A percentile compares a stretch with the other conserved stretches of the same genome.
These are phyloP conservation scores for Tetragonula carbonaria DNA, from an alignment of 2,888 invertebrate species.

Conservation along the genomic window DNA sequence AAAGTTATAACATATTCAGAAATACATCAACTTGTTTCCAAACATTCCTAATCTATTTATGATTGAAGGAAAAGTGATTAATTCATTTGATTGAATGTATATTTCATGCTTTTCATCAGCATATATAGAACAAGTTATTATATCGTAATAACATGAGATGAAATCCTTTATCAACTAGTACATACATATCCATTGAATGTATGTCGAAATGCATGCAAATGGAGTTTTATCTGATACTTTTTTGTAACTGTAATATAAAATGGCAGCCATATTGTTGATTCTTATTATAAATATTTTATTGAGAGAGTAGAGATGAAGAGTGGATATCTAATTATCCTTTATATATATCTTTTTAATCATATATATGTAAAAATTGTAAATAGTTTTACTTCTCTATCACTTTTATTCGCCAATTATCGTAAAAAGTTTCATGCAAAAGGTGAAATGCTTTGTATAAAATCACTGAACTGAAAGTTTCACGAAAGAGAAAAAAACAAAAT, in stretches of 20 bases:
- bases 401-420: constrained; percentile 32
- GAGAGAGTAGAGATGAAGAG: constrained; percentile 33
- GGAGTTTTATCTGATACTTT: constrained; percentile 49
- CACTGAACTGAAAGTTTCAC: constrained; percentile 41
- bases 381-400: constrained; percentile 7
- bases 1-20: background rate
- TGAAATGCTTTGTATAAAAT: constrained; percentile 50
- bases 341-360: constrained; percentile 16
- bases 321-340: constrained; percentile 24
- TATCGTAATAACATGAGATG: constrained; percentile 20
- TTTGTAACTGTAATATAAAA: constrained; percentile 73
- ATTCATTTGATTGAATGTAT: constrained; percentile 2
- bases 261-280: constrained; percentile 76
- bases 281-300: constrained; percentile 44
- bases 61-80: background rate
- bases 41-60: constrained; percentile 3
- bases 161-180: constrained; percentile 34
- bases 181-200: constrained; percentile 44
- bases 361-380: constrained; percentile 39
- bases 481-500: background rate
- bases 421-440: constrained; percentile 39
- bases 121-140: background rate
- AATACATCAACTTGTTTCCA: background rate
- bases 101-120: background rate
- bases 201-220: constrained; percentile 69